phyloP scores from a whole-genome alignment of 2,113 vertebrate species.

The Malaclemys terrapin region DNA sequence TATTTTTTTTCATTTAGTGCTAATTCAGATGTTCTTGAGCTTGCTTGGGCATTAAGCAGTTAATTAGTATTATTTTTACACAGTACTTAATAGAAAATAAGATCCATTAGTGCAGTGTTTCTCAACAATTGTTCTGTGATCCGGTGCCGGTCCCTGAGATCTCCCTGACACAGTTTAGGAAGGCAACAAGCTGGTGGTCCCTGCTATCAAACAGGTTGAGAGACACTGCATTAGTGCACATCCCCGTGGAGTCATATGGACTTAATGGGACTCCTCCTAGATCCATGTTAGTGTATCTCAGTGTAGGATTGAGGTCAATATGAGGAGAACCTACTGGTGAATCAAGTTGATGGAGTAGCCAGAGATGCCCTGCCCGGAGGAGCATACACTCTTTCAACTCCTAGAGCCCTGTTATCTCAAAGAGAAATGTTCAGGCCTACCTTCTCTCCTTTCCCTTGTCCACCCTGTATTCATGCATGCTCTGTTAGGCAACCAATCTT shows the following conservation, averaged over 20 bases:
- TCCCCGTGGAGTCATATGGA: fast-evolving
- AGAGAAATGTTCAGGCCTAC: fast-evolving
- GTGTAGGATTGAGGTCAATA: background rate
- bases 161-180: too few species aligned
- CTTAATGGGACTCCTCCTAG: background rate
- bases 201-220: too few species aligned
- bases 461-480: fast-evolving
- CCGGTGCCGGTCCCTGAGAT: too few species aligned
- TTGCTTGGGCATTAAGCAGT: background rate
- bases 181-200: too few species aligned
- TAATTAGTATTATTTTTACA: fast-evolving
- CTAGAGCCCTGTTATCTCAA: background rate
- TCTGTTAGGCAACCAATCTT: fast-evolving
- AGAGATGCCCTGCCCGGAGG: background rate
- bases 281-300: background rate
- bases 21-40: background rate
- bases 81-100: too few species aligned
- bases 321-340: background rate
- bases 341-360: fast-evolving
- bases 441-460: background rate
- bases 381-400: background rate
- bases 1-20: background rate
- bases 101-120: background rate
- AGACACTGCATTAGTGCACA: background rate
- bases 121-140: too few species aligned